A percentile compares a stretch with the other conserved stretches of the same genome.
These are phyloP conservation scores for Pyrocephalus nanus DNA, from an alignment of 2,797 vertebrate species.

Conservation along the genomic window DNA sequence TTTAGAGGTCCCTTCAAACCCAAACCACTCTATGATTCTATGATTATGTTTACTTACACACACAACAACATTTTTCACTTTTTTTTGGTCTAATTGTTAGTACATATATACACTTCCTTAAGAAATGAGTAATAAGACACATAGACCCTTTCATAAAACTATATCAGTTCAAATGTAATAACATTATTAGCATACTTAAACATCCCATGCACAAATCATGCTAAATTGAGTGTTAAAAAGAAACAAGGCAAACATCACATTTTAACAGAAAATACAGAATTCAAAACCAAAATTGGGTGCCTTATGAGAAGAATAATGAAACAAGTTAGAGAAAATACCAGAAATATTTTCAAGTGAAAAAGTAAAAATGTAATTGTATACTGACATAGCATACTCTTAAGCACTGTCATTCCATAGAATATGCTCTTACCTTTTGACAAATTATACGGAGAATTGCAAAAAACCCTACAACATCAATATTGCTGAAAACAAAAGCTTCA, in stretches of 20 bases:
- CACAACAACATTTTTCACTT: background rate
- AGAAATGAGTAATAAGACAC: background rate
- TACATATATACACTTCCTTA: background rate
- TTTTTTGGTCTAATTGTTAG: background rate
- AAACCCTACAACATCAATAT: background rate
- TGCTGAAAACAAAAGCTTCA: background rate
- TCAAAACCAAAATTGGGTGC: background rate
- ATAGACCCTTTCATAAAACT: background rate
- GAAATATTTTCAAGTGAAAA: slow-evolving; percentile 1
- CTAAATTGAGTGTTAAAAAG: background rate
- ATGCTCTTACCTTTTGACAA: background rate
- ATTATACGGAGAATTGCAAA: background rate
- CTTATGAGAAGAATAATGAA: background rate
- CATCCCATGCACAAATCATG: background rate
- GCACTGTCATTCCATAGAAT: background rate
- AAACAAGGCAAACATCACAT: background rate
- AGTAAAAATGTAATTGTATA: background rate
- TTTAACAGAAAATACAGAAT: background rate
- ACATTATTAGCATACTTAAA: background rate
- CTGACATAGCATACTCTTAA: background rate
- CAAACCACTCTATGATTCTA: background rate
- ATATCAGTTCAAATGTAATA: background rate
- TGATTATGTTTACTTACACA: background rate
- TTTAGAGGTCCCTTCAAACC: background rate
- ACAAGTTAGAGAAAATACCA: background rate